A percentile compares a stretch with the other conserved stretches of the same genome.
phyloP scores from a whole-genome alignment of 2,888 invertebrate genomes.

The Drosophila meridiana region DNA sequence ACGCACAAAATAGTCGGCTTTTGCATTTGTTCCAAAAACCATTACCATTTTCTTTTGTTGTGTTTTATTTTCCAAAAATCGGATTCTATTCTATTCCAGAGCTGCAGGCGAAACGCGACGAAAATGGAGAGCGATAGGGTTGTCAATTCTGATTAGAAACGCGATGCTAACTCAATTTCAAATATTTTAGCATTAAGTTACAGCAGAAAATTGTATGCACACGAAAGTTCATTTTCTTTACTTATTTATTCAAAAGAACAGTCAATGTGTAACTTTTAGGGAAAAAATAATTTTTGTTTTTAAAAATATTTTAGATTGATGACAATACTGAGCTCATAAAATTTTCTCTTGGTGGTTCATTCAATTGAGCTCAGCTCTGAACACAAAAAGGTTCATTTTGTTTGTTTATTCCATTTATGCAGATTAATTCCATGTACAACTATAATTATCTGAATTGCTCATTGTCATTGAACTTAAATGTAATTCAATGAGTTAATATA shows the following conservation, averaged over 20 bases:
- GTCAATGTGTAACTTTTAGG: neutral
- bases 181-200: neutral
- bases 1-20: conserved; percentile 3
- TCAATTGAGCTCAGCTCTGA: neutral
- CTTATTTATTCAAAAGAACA: neutral
- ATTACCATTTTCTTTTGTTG: conserved; percentile 75
- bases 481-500: no score
- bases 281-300: no score
- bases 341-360: conserved; percentile 15
- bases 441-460: no score
- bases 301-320: neutral
- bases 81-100: conserved; percentile 68
- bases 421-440: neutral
- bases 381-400: conserved; percentile 13
- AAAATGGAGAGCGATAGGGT: conserved; percentile 54
- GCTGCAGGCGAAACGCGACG: conserved; percentile 62
- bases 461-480: neutral
- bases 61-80: conserved; percentile 73
- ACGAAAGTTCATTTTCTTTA: neutral
- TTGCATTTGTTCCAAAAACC: conserved; percentile 51
- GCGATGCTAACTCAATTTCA: neutral
- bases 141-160: conserved; percentile 11
- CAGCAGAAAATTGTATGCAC: neutral
- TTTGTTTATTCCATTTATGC: neutral
- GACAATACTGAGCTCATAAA: conserved; percentile 17